Conservation (phyloP, 2,113 vertebrate genomes). For the Pangasianodon gigas region DNA sequence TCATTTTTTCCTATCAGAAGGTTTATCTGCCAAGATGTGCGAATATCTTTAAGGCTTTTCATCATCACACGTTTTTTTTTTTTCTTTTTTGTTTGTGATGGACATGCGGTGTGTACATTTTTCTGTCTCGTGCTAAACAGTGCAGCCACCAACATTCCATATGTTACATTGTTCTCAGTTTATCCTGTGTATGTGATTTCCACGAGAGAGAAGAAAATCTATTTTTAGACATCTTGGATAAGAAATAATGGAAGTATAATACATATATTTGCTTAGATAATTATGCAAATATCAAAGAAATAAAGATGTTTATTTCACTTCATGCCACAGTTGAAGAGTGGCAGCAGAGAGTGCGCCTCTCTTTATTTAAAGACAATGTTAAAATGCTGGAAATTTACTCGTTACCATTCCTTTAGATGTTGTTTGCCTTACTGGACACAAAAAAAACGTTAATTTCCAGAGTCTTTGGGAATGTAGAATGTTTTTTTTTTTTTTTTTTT, state of each 20-base stretch:
- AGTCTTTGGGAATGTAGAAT: conserved; percentile 92
- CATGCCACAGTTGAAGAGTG: conserved; percentile 35
- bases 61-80: conserved; percentile 62
- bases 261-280: conserved; percentile 45
- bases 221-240: conserved; percentile 54
- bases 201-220: conserved; percentile 38
- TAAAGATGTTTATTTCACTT: conserved; percentile 23
- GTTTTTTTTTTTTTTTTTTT: conserved; percentile 72
- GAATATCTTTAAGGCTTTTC: conserved; percentile 54
- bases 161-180: conserved; percentile 41
- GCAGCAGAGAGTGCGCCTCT: conserved; percentile 74
- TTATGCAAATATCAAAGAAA: conserved; percentile 26
- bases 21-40: conserved; percentile 67
- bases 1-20: conserved; percentile 62
- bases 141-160: conserved; percentile 75
- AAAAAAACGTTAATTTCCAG: conserved; percentile 69
- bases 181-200: conserved; percentile 45
- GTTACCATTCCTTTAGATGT: conserved; percentile 90
- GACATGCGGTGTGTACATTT: conserved; percentile 40
- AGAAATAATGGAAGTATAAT: conserved; percentile 33
- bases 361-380: conserved; percentile 74
- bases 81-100: conserved; percentile 56
- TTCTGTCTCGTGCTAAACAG: conserved; percentile 32
- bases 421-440: conserved; percentile 87
- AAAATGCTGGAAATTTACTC: conserved; percentile 84